A percentile compares a stretch with the other conserved stretches of the same genome.
phyloP scores from a whole-genome alignment of 2,888 invertebrate species.

The Trisateles emortualis region DNA sequence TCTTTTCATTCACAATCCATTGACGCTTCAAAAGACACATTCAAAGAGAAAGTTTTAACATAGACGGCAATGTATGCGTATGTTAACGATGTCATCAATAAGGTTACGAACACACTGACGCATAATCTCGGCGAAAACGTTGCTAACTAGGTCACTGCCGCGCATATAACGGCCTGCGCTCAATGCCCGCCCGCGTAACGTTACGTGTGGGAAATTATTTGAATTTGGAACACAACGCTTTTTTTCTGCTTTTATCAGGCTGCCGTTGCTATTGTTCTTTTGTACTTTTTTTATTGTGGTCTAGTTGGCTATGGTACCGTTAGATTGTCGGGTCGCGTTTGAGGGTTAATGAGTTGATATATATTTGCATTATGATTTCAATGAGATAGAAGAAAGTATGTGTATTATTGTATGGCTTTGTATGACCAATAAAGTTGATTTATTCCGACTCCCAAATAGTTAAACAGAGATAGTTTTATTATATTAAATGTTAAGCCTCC shows the following conservation, averaged over 20 bases:
- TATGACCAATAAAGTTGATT: background rate
- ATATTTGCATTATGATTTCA: conserved; percentile 16
- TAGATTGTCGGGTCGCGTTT: conserved; percentile 45
- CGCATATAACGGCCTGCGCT: conserved; percentile 84
- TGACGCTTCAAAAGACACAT: conserved; percentile 25
- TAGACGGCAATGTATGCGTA: conserved; percentile 45
- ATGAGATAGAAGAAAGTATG: conserved; percentile 19
- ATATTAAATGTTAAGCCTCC: background rate
- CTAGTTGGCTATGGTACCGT: conserved; percentile 68
- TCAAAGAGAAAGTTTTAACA: conserved; percentile 42
- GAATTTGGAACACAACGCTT: conserved; percentile 81
- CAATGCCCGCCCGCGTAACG: conserved; percentile 85
- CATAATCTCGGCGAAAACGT: conserved; percentile 71
- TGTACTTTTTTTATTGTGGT: conserved; percentile 68
- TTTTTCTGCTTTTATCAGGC: conserved; percentile 76
- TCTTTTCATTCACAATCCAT: conserved; percentile 44
- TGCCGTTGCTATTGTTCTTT: conserved; percentile 78
- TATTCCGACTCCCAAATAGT: background rate
- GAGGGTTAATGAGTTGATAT: conserved; percentile 39
- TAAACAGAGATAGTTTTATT: background rate
- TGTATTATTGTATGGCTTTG: background rate
- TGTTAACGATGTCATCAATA: conserved; percentile 53
- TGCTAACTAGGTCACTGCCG: conserved; percentile 83
- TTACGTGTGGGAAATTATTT: conserved; percentile 87
- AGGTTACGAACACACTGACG: conserved; percentile 74